A percentile compares a stretch with the other conserved stretches of the same genome.
These are phyloP conservation scores for Siphlonurus alternatus DNA, from an alignment of 2,888 invertebrate genomes.

Conservation along the genomic window DNA sequence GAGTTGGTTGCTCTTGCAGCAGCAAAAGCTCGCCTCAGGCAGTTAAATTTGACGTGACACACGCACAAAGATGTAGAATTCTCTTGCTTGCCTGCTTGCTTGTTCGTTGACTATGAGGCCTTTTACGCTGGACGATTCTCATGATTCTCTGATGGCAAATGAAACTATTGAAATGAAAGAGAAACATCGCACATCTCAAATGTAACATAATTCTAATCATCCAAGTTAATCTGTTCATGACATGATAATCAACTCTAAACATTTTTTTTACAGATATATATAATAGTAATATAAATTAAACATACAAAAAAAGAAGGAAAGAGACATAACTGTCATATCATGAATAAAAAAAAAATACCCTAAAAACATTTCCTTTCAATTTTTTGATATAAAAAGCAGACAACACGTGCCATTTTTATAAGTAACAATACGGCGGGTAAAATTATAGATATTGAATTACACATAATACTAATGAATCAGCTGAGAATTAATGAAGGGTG, in stretches of 20 bases:
- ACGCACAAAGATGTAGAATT: not conserved
- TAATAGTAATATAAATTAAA: not conserved
- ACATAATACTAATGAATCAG: too few relatives aligned
- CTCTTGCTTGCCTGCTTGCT: too few relatives aligned
- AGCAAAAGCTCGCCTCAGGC: not conserved
- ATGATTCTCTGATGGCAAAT: too few relatives aligned
- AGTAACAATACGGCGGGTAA: too few relatives aligned
- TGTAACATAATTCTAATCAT: not conserved
- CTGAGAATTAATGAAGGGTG: too few relatives aligned
- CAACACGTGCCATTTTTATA: too few relatives aligned
- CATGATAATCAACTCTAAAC: not conserved
- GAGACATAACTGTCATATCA: slow-evolving; percentile 11
- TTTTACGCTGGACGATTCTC: too few relatives aligned
- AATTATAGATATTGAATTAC: too few relatives aligned
- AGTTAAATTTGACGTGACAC: not conserved
- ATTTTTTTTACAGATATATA: not conserved
- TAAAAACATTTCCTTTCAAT: slow-evolving; percentile 8
- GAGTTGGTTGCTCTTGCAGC: not conserved
- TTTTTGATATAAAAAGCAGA: slow-evolving; percentile 6
- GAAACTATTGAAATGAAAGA: not conserved
- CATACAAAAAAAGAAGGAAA: not conserved
- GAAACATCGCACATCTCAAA: too few relatives aligned
- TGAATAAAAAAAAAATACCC: slow-evolving; percentile 8
- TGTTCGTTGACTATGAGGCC: too few relatives aligned
- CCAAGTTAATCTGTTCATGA: not conserved